These are phyloP conservation scores for Neodontobutis hainanensis DNA, from an alignment of 2,113 vertebrate genomes.

Conservation along the genomic window DNA sequence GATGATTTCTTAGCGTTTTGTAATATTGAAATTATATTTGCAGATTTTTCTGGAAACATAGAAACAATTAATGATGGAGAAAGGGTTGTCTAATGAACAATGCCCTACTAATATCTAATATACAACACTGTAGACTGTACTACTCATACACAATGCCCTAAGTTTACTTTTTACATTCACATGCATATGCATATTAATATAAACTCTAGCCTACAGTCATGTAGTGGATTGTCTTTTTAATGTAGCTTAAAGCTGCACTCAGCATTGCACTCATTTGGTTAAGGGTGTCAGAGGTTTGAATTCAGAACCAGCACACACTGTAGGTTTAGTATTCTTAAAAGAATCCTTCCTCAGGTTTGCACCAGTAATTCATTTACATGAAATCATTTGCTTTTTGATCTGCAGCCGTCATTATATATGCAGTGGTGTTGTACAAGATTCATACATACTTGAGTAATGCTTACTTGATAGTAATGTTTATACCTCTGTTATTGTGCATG, in stretches of 20 bases:
- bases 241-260: conserved; percentile 47
- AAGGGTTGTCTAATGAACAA: conserved; percentile 1
- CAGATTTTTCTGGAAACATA: neutral
- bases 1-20: too few relatives aligned
- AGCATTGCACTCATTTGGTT: neutral
- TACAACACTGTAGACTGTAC: conserved; percentile 4
- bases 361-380: neutral
- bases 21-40: neutral
- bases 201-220: conserved; percentile 37
- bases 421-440: too few relatives aligned
- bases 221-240: conserved; percentile 27
- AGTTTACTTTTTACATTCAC: conserved; percentile 36
- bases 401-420: too few relatives aligned
- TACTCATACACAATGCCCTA: conserved; percentile 34
- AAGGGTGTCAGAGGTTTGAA: neutral
- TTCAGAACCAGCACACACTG: too few relatives aligned
- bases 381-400: too few relatives aligned
- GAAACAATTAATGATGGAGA: neutral
- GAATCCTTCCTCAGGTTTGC: too few relatives aligned
- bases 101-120: conserved; percentile 11
- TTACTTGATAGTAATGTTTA: too few relatives aligned
- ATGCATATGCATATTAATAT: conserved; percentile 44
- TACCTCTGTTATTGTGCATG: conserved; percentile 1
- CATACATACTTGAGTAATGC: too few relatives aligned
- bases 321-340: too few relatives aligned